Conservation (phyloP, 1,140 invertebrate genomes). For the Drosophila willistoni region DNA sequence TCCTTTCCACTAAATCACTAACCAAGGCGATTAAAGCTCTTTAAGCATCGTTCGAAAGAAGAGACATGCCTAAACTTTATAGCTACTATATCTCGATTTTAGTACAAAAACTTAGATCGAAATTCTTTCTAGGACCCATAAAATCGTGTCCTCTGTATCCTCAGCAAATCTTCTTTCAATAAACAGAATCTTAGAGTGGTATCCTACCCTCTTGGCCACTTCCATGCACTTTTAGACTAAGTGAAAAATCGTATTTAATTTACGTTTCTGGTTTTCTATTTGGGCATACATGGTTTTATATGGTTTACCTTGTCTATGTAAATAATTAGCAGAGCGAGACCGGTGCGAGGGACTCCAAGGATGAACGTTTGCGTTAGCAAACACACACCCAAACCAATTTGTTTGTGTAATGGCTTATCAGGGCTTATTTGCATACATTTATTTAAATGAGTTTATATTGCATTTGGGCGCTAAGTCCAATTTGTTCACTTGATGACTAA, state of each 20-base stretch:
- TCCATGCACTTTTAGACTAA: no score
- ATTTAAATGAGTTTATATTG: conserved; percentile 12
- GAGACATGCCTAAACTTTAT: no score
- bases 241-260: conserved; percentile 3
- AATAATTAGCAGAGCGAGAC: conserved; percentile 18
- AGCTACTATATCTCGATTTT: no score
- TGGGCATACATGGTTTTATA: neutral
- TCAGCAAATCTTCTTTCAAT: no score
- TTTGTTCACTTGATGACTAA: conserved; percentile 46
- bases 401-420: conserved; percentile 32
- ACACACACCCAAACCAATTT: neutral
- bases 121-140: no score
- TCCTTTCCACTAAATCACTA: neutral
- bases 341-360: neutral
- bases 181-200: no score
- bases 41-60: no score
- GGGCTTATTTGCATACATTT: conserved; percentile 29
- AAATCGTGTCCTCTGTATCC: no score
- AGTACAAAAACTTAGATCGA: no score
- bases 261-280: neutral
- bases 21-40: no score
- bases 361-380: conserved; percentile 6
- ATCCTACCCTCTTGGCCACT: no score
- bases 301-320: conserved; percentile 1
- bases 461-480: conserved; percentile 22